Conservation (phyloP, 1,140 invertebrate species). For the Antheraea mylitta region DNA sequence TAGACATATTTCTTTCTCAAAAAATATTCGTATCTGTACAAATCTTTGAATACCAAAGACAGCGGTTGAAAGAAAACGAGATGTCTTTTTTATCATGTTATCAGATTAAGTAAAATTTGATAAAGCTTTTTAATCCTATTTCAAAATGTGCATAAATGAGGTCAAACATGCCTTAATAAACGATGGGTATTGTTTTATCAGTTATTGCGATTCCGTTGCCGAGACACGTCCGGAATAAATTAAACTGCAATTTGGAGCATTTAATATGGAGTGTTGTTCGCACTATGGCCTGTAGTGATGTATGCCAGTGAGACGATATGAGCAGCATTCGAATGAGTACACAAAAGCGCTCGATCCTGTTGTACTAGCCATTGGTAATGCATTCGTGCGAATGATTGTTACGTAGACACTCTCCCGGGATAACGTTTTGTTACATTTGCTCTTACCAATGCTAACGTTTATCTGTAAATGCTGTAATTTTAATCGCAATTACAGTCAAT, state of each 20-base stretch:
- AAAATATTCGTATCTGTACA: no score
- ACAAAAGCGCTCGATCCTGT: slow-evolving; percentile 55
- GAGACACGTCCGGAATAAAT: slow-evolving; percentile 76
- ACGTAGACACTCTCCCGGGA: slow-evolving; percentile 28
- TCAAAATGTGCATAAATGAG: slow-evolving; percentile 26
- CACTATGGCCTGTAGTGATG: slow-evolving; percentile 58
- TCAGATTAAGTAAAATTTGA: background rate
- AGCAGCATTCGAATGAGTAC: slow-evolving; percentile 70
- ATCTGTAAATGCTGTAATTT: slow-evolving; percentile 15
- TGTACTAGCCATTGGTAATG: slow-evolving; percentile 49
- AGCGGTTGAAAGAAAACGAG: no score
- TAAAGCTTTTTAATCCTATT: background rate
- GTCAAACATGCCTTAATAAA: slow-evolving; percentile 50
- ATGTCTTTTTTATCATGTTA: background rate
- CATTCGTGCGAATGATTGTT: slow-evolving; percentile 60
- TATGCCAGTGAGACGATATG: slow-evolving; percentile 56
- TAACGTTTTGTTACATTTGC: background rate
- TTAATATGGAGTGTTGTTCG: slow-evolving; percentile 74
- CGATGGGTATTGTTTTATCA: slow-evolving; percentile 63
- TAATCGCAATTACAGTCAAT: no score
- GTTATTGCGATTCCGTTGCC: slow-evolving; percentile 74
- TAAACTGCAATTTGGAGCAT: slow-evolving; percentile 74
- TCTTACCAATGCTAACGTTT: background rate
- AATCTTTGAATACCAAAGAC: no score
- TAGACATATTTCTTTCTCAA: no score